Base-by-base conservation (phyloP, 2,888 invertebrate species). In the Onchidella celtica region DNA sequence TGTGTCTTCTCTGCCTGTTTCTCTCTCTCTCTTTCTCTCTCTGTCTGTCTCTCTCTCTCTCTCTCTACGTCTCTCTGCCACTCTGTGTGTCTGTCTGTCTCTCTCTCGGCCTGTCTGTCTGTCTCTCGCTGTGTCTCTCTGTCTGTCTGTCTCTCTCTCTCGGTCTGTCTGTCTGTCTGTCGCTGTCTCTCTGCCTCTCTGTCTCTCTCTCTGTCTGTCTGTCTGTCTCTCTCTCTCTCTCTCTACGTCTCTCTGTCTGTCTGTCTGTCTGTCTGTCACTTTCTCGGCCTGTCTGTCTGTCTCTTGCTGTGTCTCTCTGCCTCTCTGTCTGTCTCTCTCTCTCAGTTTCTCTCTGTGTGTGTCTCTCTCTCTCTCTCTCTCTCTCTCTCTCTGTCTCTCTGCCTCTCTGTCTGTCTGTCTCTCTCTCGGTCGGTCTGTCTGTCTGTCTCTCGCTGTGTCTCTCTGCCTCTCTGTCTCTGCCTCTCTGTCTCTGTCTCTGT, bases 11-110 rank as follows among this genome's bases (percentile, higher is more conserved):
- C n/a, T n/a, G n/a, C n/a, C n/a, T n/a, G n/a, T n/a, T n/a, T n/a
- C 21, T n/a, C 29, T 40, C 21, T 72, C 70, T 74, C 24, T 75
- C 32, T 65, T n/a, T 76, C 32, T 76, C 3, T 76, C 34, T 66
- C 1, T 75, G 29, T 57, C 3, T 36, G 34, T 78, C 0, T 78
- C 40, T 72, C 70, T 72, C 72, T 63, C 59, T 72, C 63, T 21
- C 14, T 73, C 73, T 34, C 63, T 36, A 9, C 27, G 6, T 61
- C 61, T n/a, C 21, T n/a, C 61, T 61, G 6, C n/a, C 61, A 17
- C 21, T 61, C 61, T 61, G 6, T 61, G 14, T 61, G 6, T n/a
- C 61, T 61, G 6, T 61, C 61, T n/a, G 6, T 61, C 61, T 61
- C 21, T 61, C n/a, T n/a, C n/a, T n/a, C n/a, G n/a, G n/a, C n/a